Evolutionary conservation across 2,888 invertebrate genomes (phyloP), one percentile per base, ranked within the genome.

Genomic region (Pachycephus smyrnensis): DNA sequence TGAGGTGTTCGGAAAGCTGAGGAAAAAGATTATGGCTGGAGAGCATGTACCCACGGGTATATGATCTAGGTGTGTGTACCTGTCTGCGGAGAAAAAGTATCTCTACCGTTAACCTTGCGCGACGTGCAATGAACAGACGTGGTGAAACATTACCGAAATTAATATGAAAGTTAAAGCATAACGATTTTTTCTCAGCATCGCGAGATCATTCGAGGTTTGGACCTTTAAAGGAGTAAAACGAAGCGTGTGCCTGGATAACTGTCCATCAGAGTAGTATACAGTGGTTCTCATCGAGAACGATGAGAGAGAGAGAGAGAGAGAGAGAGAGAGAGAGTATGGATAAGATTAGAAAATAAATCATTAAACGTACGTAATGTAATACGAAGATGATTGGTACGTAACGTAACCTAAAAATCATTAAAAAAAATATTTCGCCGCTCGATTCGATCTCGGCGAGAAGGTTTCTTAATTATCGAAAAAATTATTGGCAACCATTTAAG

Each of bases 401-500:
- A 40, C 6, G 23, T 23, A 23, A 40, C 23, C 9, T 6, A 9
- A 40, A 40, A 40, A 40, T 40, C 15, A 15, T 40, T 40, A 15
- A 40, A 15, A 40, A 15, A 23, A 23, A 40, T 40, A 40, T 40
- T 40, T 40, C 23, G 15, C 40, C 15, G 23, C 15, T 40, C 40
- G 40, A 2, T 23, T 40, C 40, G 40, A 40, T 9, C 40, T 40
- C 40, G 40, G 1, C 2, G 4, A 0, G 40, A 40, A 40, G 40
- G 74, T 35, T 30, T 68, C 35, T n/a, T 77, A 74, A 74, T 69
- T n/a, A 30, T 36, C 37, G 36, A 71, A 33, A 36, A 55, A 69
- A 68, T 75, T 81, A 80, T 79, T 79, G 77, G 79, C 77, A 77
- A 82, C 76, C 77, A 76, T 77, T 76, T 77, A 76, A 80, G 78